Percentiles rank a stretch among this genome's conserved stretches.
Conservation (phyloP, 2,888 invertebrate species). For the Gymnocheta viridis region DNA sequence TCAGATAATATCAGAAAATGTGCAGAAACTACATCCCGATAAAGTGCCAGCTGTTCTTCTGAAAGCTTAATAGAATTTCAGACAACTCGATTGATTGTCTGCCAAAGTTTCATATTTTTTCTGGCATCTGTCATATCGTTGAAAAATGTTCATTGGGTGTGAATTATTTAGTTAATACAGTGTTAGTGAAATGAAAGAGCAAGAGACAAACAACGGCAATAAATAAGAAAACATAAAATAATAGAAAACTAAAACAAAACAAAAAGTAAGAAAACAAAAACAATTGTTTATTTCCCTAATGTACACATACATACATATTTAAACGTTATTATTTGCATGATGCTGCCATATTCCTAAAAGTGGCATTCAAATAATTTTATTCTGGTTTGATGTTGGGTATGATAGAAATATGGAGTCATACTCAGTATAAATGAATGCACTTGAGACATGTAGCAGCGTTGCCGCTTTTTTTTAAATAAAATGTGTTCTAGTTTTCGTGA, state of each 20-base stretch:
- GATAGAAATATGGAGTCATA: slow-evolving; percentile 5
- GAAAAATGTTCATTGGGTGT: background rate
- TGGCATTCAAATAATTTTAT: slow-evolving; percentile 1
- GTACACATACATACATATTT: background rate
- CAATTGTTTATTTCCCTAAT: slow-evolving; percentile 44
- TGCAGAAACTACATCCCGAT: too few species aligned
- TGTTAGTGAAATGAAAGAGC: slow-evolving; percentile 37
- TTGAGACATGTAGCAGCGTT: slow-evolving; percentile 29
- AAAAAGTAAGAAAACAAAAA: slow-evolving; percentile 37
- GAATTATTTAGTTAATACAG: slow-evolving; percentile 44
- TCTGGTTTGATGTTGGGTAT: slow-evolving; percentile 27
- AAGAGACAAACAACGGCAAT: slow-evolving; percentile 49
- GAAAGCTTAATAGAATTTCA: too few species aligned
- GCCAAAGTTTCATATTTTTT: too few species aligned
- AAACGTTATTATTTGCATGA: background rate
- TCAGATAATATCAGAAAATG: too few species aligned
- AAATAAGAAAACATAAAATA: slow-evolving; percentile 5
- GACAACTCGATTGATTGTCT: too few species aligned
- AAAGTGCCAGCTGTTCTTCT: too few species aligned
- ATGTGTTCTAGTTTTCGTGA: too few species aligned
- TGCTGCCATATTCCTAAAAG: slow-evolving; percentile 28
- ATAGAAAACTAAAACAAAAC: slow-evolving; percentile 9
- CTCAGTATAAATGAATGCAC: slow-evolving; percentile 15
- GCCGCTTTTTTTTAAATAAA: too few species aligned
- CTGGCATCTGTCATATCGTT: too few species aligned